Percentiles rank a stretch among this genome's conserved stretches.
phyloP scores from a whole-genome alignment of 1,140 invertebrate species.

The Anadara kagoshimensis region DNA sequence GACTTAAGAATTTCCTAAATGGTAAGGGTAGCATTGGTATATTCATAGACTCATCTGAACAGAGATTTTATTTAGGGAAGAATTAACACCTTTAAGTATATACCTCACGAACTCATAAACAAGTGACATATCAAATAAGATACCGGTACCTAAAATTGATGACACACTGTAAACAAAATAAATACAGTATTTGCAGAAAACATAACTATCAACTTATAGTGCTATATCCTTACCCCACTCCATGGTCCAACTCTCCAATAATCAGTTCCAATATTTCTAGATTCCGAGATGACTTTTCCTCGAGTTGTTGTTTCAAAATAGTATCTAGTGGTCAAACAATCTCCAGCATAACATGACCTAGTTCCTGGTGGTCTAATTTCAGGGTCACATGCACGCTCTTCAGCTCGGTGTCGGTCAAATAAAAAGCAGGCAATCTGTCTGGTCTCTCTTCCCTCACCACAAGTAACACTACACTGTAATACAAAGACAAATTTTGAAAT shows the following conservation, averaged over 20 bases:
- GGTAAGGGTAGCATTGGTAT: too few relatives aligned
- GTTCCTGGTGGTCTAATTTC: conserved; percentile 48
- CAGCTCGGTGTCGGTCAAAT: conserved; percentile 47
- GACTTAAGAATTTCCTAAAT: too few relatives aligned
- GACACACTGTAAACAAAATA: too few relatives aligned
- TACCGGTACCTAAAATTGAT: too few relatives aligned
- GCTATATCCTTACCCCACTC: conserved; percentile 68
- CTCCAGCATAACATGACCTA: conserved; percentile 55
- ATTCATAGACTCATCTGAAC: too few relatives aligned
- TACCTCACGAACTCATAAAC: too few relatives aligned
- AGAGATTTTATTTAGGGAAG: too few relatives aligned
- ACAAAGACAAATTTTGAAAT: neutral
- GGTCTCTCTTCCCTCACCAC: conserved; percentile 59
- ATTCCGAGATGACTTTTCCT: conserved; percentile 49
- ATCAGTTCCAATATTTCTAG: conserved; percentile 49
- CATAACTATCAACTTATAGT: too few relatives aligned
- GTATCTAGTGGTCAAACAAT: conserved; percentile 46
- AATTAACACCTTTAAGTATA: too few relatives aligned
- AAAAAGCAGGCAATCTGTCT: conserved; percentile 58
- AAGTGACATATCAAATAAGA: too few relatives aligned
- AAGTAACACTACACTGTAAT: conserved; percentile 63
- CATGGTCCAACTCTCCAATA: conserved; percentile 71
- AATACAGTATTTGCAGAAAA: too few relatives aligned
- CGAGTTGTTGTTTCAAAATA: conserved; percentile 23
- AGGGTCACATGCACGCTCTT: conserved; percentile 57